These are phyloP conservation scores for Eospalax fontanierii DNA, from an alignment of 2,797 vertebrate species.

Conservation along the genomic window DNA sequence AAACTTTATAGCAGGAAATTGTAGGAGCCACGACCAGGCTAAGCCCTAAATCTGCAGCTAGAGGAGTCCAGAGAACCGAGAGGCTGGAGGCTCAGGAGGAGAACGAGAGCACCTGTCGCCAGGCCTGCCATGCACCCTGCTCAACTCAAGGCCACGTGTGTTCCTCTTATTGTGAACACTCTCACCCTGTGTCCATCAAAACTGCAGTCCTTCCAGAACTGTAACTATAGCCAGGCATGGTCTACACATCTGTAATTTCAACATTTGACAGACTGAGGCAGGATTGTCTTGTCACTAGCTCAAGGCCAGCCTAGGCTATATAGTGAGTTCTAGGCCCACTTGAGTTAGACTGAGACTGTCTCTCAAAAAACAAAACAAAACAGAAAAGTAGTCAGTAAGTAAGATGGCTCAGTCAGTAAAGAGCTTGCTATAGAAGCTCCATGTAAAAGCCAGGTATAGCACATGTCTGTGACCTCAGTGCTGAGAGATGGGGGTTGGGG, in stretches of 20 bases:
- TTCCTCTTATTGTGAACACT: not conserved
- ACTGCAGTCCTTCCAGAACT: not conserved
- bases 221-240: no score
- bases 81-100: not conserved
- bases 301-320: not conserved
- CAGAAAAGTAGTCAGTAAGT: no score
- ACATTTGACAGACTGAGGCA: not conserved
- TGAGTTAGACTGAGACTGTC: not conserved
- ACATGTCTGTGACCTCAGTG: no score
- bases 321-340: not conserved
- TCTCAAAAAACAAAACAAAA: not conserved
- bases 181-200: not conserved
- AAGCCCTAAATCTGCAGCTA: not conserved
- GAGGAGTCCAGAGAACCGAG: not conserved
- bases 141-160: not conserved
- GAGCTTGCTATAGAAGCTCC: no score
- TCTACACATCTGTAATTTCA: no score
- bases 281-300: not conserved
- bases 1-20: slow-evolving; percentile 26
- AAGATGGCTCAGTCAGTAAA: no score
- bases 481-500: no score
- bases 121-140: accelerated
- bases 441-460: no score
- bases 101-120: not conserved
- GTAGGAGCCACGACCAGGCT: not conserved